Evolutionary conservation across 2,113 vertebrate species (phyloP), one percentile per base, ranked within the genome.

Genomic region (Tichodroma muraria): DNA sequence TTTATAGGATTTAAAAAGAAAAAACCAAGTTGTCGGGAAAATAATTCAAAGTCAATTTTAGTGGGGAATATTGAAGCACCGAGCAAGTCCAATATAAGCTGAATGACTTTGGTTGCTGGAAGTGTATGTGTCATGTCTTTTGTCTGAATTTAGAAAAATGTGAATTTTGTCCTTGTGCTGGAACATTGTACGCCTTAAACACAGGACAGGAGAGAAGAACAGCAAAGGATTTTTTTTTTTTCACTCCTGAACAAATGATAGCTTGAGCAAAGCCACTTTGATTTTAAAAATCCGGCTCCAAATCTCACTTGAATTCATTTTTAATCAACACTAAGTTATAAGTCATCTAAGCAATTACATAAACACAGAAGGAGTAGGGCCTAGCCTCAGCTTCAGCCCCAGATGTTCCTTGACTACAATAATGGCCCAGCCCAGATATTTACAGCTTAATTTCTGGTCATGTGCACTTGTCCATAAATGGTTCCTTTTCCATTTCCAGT

Each of bases 381-480:
- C 89, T 85, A 91, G 92, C 82, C 96, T 97, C 66, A 49, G 72
- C 91, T 96, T 85, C 72, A 97, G 97, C 90, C 97, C 97, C 97
- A 98, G 97, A 98, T 98, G 97, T 97, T 98, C 97, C 96, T 95
- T 95, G 91, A 95, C 96, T 97, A 97, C 84, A 97, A 61, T 98
- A 97, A 98, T 98, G 95, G 96, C 92, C 85, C 80, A 76, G 96
- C 94, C 94, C 94, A 97, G 97, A 98, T 98, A 98, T 98, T 98
- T 98, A 98, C 97, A 98, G 97, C 97, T 98, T 98, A 98, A 98
- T 98, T 98, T 98, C 96, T 96, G 97, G 95, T 97, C 95, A 78
- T 97, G 97, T 97, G 95, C 90, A 88, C 97, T 97, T 98, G 96
- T 97, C 96, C 96, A 96, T 95, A 97, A 97, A 98, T 97, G 97